Percentiles rank a stretch among this genome's conserved stretches.
phyloP scores from a whole-genome alignment of 2,888 invertebrate genomes.

The Blastobasis lacticolella region DNA sequence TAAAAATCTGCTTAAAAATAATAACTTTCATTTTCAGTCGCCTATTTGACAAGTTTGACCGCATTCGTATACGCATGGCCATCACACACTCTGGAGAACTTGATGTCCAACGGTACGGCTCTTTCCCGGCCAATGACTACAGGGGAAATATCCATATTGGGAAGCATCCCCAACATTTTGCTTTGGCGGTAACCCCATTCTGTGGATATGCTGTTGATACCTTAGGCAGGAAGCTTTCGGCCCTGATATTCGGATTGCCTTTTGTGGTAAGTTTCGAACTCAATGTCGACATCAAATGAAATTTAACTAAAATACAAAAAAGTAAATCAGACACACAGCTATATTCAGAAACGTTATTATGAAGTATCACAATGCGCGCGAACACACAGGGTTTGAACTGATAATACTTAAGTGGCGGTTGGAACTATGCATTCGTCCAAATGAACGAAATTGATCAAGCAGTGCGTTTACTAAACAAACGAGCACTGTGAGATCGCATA shows the following conservation, averaged over 20 bases:
- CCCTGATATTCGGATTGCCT: slow-evolving; percentile 52
- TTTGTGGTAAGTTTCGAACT: slow-evolving; percentile 42
- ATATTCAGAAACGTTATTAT: too few relatives aligned
- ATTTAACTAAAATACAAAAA: too few relatives aligned
- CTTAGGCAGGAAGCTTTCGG: slow-evolving; percentile 52
- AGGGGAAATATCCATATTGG: slow-evolving; percentile 46
- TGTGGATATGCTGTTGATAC: slow-evolving; percentile 47
- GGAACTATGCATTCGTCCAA: too few relatives aligned
- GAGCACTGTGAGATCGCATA: too few relatives aligned
- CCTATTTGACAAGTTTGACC: slow-evolving; percentile 42
- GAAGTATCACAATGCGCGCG: too few relatives aligned
- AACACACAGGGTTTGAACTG: too few relatives aligned
- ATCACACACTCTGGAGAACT: slow-evolving; percentile 48
- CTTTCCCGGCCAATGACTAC: slow-evolving; percentile 43
- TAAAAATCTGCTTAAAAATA: too few relatives aligned
- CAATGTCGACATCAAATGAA: too few relatives aligned
- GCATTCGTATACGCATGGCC: slow-evolving; percentile 59
- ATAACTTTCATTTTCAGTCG: slow-evolving; percentile 33
- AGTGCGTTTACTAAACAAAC: too few relatives aligned
- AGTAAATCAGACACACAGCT: too few relatives aligned
- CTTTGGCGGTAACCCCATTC: slow-evolving; percentile 41
- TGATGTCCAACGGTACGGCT: slow-evolving; percentile 48
- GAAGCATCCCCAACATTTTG: slow-evolving; percentile 55
- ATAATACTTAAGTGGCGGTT: too few relatives aligned
- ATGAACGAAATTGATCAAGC: too few relatives aligned